Evolutionary conservation across 1,140 invertebrate species (phyloP).

Genomic region (Drosophila bocqueti): DNA sequence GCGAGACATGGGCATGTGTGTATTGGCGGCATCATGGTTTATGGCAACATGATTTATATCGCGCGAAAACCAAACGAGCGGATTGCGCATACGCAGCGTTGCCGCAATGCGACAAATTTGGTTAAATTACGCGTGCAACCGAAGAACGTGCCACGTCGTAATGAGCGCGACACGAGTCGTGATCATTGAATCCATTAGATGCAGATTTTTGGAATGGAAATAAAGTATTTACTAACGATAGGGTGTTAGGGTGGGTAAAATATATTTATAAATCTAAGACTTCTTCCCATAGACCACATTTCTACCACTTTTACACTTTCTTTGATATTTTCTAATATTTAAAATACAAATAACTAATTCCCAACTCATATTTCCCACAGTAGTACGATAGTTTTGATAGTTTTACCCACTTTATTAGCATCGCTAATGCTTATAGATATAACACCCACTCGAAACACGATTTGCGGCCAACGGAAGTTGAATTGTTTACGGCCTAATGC

Average conservation of each 20-base stretch:
- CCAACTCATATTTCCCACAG: not conserved
- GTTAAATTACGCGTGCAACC: constrained; percentile 67
- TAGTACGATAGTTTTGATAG: not conserved
- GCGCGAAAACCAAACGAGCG: constrained; percentile 46
- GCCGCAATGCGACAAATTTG: constrained; percentile 59
- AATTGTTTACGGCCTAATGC: constrained; percentile 55
- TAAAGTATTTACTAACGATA: not conserved
- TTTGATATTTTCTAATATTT: too few relatives aligned
- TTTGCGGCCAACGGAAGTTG: constrained; percentile 61
- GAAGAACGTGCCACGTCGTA: constrained; percentile 47
- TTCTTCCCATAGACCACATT: not conserved
- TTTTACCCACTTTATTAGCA: not conserved
- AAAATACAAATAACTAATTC: too few relatives aligned
- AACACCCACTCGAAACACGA: constrained; percentile 31
- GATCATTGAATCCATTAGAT: constrained; percentile 6
- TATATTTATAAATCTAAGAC: not conserved
- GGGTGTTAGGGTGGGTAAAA: too few relatives aligned
- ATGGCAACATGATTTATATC: constrained; percentile 78
- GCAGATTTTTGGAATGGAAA: not conserved
- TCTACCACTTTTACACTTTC: too few relatives aligned
- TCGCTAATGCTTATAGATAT: constrained; percentile 14
- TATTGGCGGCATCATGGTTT: constrained; percentile 52
- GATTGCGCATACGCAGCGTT: constrained; percentile 72
- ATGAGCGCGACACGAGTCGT: constrained; percentile 32
- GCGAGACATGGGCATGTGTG: constrained; percentile 49